Evolutionary conservation across 2,113 vertebrate genomes (phyloP), one percentile per base, ranked within the genome.

Genomic region (Phyllopteryx taeniolatus): DNA sequence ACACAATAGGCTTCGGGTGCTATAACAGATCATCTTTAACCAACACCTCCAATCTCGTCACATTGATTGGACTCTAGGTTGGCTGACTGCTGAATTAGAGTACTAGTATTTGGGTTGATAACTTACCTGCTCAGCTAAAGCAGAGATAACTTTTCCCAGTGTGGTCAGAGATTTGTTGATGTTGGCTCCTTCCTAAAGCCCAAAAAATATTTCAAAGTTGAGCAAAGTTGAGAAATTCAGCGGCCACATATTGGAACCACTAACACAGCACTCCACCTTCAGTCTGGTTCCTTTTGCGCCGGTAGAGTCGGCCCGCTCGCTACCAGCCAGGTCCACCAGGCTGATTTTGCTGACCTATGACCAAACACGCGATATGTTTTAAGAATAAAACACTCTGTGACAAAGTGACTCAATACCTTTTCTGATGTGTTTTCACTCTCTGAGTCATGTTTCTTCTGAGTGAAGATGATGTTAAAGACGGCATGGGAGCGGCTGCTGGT

Each of bases 391-490:
- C 46, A 63, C 15, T 42, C 14, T 53, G 2, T 14, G 10, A 57
- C 15, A 4, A n/a, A 69, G 17, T 42, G 49, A 53, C 17, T 33
- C 3, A 20, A 53, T 1, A 95, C 97, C 89, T 99, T 99, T 89
- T 99, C 97, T 0, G 93, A 96, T 15, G 94, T 96, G 89, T 95
- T 95, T 47, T 98, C 89, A 0, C 94, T 88, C 27, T 96, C 96
- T 0, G 93, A 92, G 0, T 99, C 97, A 0, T 96, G 93, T 49
- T 94, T 92, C 79, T 97, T 98, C 91, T 99, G 97, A 0, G 97
- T 99, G 93, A 99, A 99, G 87, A 99, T 99, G 86, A 99, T 99
- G 91, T 98, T 99, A 88, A 99, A 99, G 62, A 99, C 97, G 0
- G 97, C 97, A 0, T 99, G 97, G 15, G 97, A 98, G 75, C 97